Percentiles rank a stretch among this genome's conserved stretches.
Evolutionary conservation across 2,797 vertebrate species (phyloP).

Genomic region (Macroramphosus scolopax): DNA sequence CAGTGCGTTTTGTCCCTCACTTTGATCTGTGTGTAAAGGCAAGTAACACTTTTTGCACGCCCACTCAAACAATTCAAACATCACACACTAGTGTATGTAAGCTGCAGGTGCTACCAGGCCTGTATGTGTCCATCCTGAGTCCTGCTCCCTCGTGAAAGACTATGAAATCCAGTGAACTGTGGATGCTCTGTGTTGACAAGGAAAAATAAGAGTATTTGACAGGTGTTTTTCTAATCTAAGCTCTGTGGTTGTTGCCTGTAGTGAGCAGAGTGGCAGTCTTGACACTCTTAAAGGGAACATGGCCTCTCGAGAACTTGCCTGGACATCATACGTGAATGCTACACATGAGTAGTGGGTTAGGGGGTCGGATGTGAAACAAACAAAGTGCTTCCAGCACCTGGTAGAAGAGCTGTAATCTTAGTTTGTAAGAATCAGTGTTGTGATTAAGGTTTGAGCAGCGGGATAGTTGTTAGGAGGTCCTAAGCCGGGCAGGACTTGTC

Average conservation of each 20-base stretch:
- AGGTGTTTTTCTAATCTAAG: no score
- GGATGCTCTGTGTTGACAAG: no score
- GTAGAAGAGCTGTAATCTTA: conserved; percentile 35
- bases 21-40: conserved; percentile 57
- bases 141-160: conserved; percentile 49
- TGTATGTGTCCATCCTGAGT: conserved; percentile 48
- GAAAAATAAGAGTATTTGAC: no score
- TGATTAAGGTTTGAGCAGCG: conserved; percentile 9
- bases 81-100: conserved; percentile 48
- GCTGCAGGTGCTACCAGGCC: conserved; percentile 24
- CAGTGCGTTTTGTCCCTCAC: conserved; percentile 66
- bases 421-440: conserved; percentile 24
- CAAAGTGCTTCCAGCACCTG: conserved; percentile 48
- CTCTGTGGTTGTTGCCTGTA: conserved; percentile 20
- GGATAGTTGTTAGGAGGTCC: conserved; percentile 4
- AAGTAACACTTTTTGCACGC: conserved; percentile 57
- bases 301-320: conserved; percentile 9
- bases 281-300: conserved; percentile 28
- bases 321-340: conserved; percentile 54
- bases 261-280: no score
- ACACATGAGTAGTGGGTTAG: conserved; percentile 53
- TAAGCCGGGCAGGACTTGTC: conserved; percentile 97
- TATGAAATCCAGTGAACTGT: conserved; percentile 41
- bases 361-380: conserved; percentile 27
- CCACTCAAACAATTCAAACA: conserved; percentile 54